Percentiles rank a stretch among this genome's conserved stretches.
phyloP scores from a whole-genome alignment of 1,140 invertebrate species.

The Polyergus mexicanus region DNA sequence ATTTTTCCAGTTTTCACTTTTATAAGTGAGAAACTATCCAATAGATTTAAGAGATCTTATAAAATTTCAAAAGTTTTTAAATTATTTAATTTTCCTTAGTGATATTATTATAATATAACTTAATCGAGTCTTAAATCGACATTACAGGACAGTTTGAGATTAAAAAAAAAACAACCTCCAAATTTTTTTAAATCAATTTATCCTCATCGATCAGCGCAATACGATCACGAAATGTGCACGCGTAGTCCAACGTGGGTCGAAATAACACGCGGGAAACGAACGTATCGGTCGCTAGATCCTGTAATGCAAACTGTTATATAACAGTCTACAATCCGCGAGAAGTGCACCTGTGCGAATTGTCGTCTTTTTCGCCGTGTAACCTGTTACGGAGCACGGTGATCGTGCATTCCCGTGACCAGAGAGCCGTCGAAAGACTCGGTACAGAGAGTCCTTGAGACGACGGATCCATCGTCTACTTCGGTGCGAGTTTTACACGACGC shows the following conservation, averaged over 20 bases:
- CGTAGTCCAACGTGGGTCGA: background rate
- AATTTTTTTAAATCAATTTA: background rate
- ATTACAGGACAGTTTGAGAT: background rate
- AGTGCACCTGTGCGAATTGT: constrained; percentile 67
- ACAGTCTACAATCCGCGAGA: constrained; percentile 67
- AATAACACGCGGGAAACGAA: constrained; percentile 45
- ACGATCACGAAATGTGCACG: constrained; percentile 3
- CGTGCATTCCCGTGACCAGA: constrained; percentile 23
- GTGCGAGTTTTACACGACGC: background rate
- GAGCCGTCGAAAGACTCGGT: background rate
- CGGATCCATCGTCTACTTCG: constrained; percentile 13
- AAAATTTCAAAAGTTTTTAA: too few species aligned
- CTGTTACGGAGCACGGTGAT: constrained; percentile 26
- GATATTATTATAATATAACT: background rate
- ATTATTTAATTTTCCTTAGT: too few species aligned
- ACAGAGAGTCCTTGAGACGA: constrained; percentile 50
- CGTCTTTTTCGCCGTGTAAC: constrained; percentile 59
- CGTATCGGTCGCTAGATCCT: constrained; percentile 38
- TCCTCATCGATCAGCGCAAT: background rate
- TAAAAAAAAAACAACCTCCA: background rate
- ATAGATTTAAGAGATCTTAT: background rate
- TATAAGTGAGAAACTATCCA: background rate
- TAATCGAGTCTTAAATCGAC: background rate
- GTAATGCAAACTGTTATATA: constrained; percentile 70
- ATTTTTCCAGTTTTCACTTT: background rate